Base-by-base conservation (phyloP, 2,113 vertebrate species). In the Cinclus cinclus region DNA sequence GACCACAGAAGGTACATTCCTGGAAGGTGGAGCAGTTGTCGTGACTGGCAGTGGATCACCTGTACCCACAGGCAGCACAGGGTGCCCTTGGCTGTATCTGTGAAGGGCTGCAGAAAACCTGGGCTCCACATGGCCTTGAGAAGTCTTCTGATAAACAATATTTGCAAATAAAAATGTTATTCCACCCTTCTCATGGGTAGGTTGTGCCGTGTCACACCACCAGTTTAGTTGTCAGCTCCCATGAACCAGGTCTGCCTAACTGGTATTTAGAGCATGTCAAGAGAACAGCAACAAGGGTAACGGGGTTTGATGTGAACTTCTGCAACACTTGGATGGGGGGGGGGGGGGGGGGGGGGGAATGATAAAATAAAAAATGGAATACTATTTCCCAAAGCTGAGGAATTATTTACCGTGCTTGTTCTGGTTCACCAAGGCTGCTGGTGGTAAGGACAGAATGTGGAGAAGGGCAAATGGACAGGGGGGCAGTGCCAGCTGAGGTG, bases 1-100 rank as follows among this genome's bases (percentile, higher is more conserved):
- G 22, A 41, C 35, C 52, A 62, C 35, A 16, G 21, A 55, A 56
- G 30, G 24, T 9, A 0, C 2, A 16, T 56, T 73, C 13, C 49
- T 76, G 83, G 41, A n/a, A 46, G 28, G 50, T 11, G 59, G 74
- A 83, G 67, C n/a, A 41, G 21, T 14, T 44, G 39, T 67, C 17
- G 13, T 30, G 63, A 25, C 37, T 70, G 90, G 15, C 44, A 15
- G 13, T 0, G 27, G 11, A 33, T 82, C 69, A 5, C 42, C 24
- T 25, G 13, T 4, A 21, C 28, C 62, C 24, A 9, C 7, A 15
- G 25, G 15, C 23, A 11, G 56, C 74, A 21, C 5, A 2, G 41
- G 17, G 11, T 5, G 47, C 22, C n/a, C 39, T 27, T 10, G 37
- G 39, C 39, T 58, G 3, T 3, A 0, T 14, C 76, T 28, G 4